phyloP scores from a whole-genome alignment of 1,140 invertebrate genomes.

The Pissodes strobi region DNA sequence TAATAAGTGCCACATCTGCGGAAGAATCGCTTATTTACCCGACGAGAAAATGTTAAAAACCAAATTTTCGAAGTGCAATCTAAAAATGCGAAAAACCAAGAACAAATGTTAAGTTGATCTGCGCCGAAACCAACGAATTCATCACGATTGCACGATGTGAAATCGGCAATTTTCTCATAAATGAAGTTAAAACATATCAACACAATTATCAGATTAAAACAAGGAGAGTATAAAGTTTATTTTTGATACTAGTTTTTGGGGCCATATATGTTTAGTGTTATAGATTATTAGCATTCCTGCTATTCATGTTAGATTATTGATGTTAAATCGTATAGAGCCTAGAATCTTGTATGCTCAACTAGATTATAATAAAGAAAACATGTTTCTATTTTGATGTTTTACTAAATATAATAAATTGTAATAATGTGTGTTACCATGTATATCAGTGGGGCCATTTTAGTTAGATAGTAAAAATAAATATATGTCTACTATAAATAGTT shows the following conservation, averaged over 20 bases:
- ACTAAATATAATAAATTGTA: slow-evolving; percentile 3
- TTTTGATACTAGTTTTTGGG: slow-evolving; percentile 49
- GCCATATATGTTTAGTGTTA: slow-evolving; percentile 36
- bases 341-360: slow-evolving; percentile 48
- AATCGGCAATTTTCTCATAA: background rate
- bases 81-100: slow-evolving; percentile 20
- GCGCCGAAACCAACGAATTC: background rate
- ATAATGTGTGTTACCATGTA: background rate
- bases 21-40: slow-evolving; percentile 16
- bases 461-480: slow-evolving; percentile 1
- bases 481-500: slow-evolving; percentile 7
- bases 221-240: slow-evolving; percentile 46
- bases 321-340: slow-evolving; percentile 40
- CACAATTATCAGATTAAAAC: slow-evolving; percentile 16
- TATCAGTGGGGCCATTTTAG: slow-evolving; percentile 24
- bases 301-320: slow-evolving; percentile 43
- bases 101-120: slow-evolving; percentile 21
- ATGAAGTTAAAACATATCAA: slow-evolving; percentile 33
- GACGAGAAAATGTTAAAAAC: slow-evolving; percentile 18
- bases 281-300: slow-evolving; percentile 19
- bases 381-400: slow-evolving; percentile 42
- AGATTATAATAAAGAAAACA: slow-evolving; percentile 38
- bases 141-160: background rate
- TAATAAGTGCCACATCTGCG: slow-evolving; percentile 17
- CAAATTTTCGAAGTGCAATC: slow-evolving; percentile 26